phyloP scores from a whole-genome alignment of 2,888 invertebrate species.

The Anorthoa munda region DNA sequence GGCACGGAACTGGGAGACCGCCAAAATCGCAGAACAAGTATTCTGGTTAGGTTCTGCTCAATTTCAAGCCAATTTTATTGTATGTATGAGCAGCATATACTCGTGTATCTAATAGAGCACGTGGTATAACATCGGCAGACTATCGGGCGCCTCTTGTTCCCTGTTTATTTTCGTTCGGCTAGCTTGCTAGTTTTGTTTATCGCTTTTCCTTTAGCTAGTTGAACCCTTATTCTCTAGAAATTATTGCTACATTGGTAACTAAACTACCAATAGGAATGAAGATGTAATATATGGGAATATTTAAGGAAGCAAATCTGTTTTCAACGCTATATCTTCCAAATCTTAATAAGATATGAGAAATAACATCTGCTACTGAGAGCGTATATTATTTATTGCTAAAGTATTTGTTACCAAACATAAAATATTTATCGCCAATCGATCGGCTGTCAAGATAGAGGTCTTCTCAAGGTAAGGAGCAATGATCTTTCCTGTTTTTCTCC shows the following conservation, averaged over 20 bases:
- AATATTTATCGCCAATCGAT: conserved; percentile 23
- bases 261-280: not conserved
- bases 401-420: conserved; percentile 17
- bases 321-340: not conserved
- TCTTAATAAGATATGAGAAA: not conserved
- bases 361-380: not conserved
- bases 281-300: not conserved
- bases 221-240: conserved; percentile 8
- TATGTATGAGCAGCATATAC: conserved; percentile 38
- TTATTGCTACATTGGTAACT: conserved; percentile 21
- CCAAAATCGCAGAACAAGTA: too few species aligned
- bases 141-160: conserved; percentile 68
- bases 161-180: conserved; percentile 59
- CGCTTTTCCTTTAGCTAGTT: conserved; percentile 26
- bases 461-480: conserved; percentile 44
- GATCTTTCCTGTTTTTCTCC: conserved; percentile 40
- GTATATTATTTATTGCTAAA: not conserved
- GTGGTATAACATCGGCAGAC: conserved; percentile 71
- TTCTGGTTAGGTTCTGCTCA: too few species aligned
- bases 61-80: conserved; percentile 3
- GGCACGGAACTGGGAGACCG: too few species aligned
- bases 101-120: conserved; percentile 56
- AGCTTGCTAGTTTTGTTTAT: conserved; percentile 39
- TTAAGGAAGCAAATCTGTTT: not conserved
- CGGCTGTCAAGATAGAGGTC: conserved; percentile 9